Base-by-base conservation (phyloP, 1,140 invertebrate genomes). In the Oscheius sp. region DNA sequence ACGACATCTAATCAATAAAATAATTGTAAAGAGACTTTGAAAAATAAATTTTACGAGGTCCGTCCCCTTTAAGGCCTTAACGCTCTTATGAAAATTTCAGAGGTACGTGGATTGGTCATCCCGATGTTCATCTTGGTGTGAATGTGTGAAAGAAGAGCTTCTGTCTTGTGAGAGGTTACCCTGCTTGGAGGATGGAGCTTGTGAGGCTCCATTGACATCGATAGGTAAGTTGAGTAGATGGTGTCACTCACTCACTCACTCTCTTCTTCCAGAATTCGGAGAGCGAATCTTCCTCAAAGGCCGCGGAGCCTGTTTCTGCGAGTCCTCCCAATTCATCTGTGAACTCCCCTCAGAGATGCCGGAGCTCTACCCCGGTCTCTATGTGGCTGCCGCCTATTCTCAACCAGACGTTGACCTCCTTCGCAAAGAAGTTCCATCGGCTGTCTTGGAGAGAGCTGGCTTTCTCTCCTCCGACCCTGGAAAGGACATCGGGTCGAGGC, bases 51-150 rank as follows among this genome's bases (percentile, higher is more conserved):
- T n/a, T n/a, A n/a, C n/a, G n/a, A n/a, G n/a, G n/a, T n/a, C n/a
- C n/a, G n/a, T n/a, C n/a, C n/a, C n/a, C n/a, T n/a, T n/a, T n/a
- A n/a, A n/a, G 15, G 23, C 23, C n/a, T 63, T 63, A 62, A 45
- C 38, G 10, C 29, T 45, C 23, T 61, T 38, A 38, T 7, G 28
- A 36, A 3, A 38, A 2, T 67, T 76, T 18, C 67, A 77, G 74
- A 70, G 78, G 67, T 82, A 80, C 58, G 49, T 75, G 29, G 81
- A 83, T 34, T 82, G 78, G 79, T 74, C 77, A 0, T 78, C 79
- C n/a, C 73, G 76, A 36, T 83, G 82, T 62, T 82, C 82, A 2
- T 73, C 75, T 10, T 83, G 82, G 82, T 83, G 82, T 68, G 71
- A 78, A 42, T 83, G 82, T 45, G 35, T 52, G 20, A 35, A 34